Base-by-base conservation (phyloP, 2,797 vertebrate genomes). In the Apogon talboti region DNA sequence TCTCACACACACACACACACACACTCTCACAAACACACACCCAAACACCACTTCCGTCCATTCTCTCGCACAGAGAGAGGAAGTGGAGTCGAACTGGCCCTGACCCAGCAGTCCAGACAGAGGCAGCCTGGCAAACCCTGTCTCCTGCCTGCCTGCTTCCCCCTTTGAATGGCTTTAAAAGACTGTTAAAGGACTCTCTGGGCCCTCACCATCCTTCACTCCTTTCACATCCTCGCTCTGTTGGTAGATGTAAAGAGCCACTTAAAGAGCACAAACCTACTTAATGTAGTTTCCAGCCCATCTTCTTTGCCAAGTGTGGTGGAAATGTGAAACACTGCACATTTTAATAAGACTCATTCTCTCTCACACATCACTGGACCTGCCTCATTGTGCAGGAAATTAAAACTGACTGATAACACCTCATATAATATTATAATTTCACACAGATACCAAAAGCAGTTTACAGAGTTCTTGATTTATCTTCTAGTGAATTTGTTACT, bases 51-150 rank as follows among this genome's bases (percentile, higher is more conserved):
- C 83, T 91, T 92, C 91, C 90, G 85, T 82, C 89, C 81, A 92
- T 92, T 92, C 90, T 91, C 82, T 87, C 60, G 35, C 71, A 81
- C 85, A 82, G 82, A 87, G 87, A 84, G 28, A 89, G 91, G 91
- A 91, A 91, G 87, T 76, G 52, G 64, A 85, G 73, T 54, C 0
- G 51, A 73, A 61, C 78, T 81, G 85, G 81, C 68, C 64, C 19
- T 37, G 82, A 70, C 74, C 82, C 84, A 81, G 61, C 9, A 12
- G 79, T 78, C 78, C 86, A 86, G 83, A 87, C 84, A 45, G 68
- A 79, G 52, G 74, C 24, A 19, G 78, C 66, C 73, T 71, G 67
- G 67, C 46, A 46, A 40, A 35, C 56, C 49, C 63, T 0, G 45
- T 61, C 71, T 68, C 43, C 62, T 28, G 63, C 58, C 74, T 52